Evolutionary conservation across 2,888 invertebrate genomes (phyloP), one percentile per base, ranked within the genome.

Genomic region (Pseudolycoriella hygida): DNA sequence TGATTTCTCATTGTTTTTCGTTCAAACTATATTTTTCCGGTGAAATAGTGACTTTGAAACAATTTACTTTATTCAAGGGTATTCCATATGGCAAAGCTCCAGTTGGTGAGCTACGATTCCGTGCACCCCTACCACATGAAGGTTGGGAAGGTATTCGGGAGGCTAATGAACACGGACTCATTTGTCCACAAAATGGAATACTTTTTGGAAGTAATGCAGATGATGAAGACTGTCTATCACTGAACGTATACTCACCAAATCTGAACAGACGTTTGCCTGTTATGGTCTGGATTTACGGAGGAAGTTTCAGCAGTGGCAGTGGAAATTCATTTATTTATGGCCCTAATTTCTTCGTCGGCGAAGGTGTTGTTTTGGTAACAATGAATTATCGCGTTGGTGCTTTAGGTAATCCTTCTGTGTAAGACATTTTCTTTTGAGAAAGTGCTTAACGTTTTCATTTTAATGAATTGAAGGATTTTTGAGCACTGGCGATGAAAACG

Each of bases 401-500:
- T 46, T 12, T 54, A 77, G n/a, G n/a, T n/a, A n/a, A n/a, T n/a
- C n/a, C n/a, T n/a, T n/a, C n/a, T n/a, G n/a, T n/a, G n/a, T n/a
- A n/a, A n/a, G n/a, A n/a, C n/a, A n/a, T n/a, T n/a, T n/a, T n/a
- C n/a, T n/a, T n/a, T n/a, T n/a, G n/a, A n/a, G n/a, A n/a, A n/a
- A n/a, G n/a, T n/a, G n/a, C n/a, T n/a, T n/a, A n/a, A n/a, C n/a
- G n/a, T n/a, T n/a, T n/a, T n/a, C n/a, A n/a, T n/a, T n/a, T n/a
- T n/a, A n/a, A n/a, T n/a, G n/a, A n/a, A n/a, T n/a, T n/a, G n/a
- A n/a, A n/a, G 81, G 82, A 47, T 80, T 82, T 59, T 62, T 81
- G 6, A 77, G 77, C 54, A 80, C 80, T 0, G 79, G 76, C 34
- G 78, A 80, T 53, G 70, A 72, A 8, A 56, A 70, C 1, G 66